Evolutionary conservation across 2,888 invertebrate species (phyloP), one percentile per base, ranked within the genome.

Genomic region (Zelleria hepariella): DNA sequence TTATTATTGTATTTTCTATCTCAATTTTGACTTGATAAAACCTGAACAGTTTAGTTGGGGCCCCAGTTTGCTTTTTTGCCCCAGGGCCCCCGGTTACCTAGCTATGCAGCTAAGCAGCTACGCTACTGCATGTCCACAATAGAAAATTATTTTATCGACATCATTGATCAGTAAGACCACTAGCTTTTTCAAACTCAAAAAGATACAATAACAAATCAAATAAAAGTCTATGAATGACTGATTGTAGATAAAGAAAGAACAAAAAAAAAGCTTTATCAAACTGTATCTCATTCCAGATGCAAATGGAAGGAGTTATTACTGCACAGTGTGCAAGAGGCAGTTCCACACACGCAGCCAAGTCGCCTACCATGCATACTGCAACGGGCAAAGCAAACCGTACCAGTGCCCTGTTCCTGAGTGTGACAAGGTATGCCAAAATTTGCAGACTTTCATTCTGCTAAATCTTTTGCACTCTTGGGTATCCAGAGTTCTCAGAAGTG

Each of bases 271-370:
- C 7, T n/a, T 56, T 47, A n/a, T 18, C 4, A 25, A 20, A 18
- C 2, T 58, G 42, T 25, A 20, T 52, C 26, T 54, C 48, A 15
- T 77, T 58, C 64, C 82, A 78, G 90, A 89, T 66, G 86, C 74
- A 57, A 91, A 90, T 64, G 86, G 88, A 27, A 85, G 74, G 64
- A 72, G 75, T 64, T 94, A 91, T 73, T 80, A 89, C 57, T 95
- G 95, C 69, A 92, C 89, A 7, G 79, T 92, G 23, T 95, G 95
- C 68, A 84, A 90, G 52, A 94, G 93, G 74, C 88, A 82, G 61
- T 95, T 95, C 68, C 88, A 88, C 61, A 92, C 94, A 56, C 91
- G 92, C n/a, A 90, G 91, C 18, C 92, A 92, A 65, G 88, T 92
- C 49, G 90, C 90, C 26, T 93, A 93, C 69, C 93, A 93, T 75